A percentile compares a stretch with the other conserved stretches of the same genome.
These are phyloP conservation scores for Rutilus rutilus DNA, from an alignment of 2,113 vertebrate species.

Conservation along the genomic window DNA sequence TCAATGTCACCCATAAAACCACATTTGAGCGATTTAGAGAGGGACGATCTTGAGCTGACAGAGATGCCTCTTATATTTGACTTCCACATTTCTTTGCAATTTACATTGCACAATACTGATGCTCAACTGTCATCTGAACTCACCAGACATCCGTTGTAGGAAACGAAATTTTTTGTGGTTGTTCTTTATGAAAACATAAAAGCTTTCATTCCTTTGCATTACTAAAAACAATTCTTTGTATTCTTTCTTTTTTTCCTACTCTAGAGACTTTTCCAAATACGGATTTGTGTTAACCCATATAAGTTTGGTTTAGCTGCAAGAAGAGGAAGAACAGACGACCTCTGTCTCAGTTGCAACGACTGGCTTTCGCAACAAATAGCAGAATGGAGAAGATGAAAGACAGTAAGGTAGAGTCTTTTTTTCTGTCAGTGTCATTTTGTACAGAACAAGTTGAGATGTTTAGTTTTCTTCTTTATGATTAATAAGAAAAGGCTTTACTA, in stretches of 20 bases:
- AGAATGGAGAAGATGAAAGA: constrained; percentile 73
- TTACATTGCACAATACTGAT: neutral
- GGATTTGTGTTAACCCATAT: neutral
- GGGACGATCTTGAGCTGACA: neutral
- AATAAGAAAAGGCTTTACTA: too few species aligned
- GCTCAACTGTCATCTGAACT: neutral
- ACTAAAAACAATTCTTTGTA: neutral
- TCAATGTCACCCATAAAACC: neutral
- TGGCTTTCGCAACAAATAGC: neutral
- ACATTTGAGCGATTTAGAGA: neutral
- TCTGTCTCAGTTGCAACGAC: neutral
- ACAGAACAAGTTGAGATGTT: neutral
- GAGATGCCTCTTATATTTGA: neutral
- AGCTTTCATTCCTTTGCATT: neutral
- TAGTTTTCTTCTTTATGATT: neutral
- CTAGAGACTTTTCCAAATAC: neutral
- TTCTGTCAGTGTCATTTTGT: neutral
- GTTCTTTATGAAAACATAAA: neutral
- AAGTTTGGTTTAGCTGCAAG: neutral
- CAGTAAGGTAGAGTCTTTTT: constrained; percentile 65
- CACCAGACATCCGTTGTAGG: constrained; percentile 9
- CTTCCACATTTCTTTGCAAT: constrained; percentile 4
- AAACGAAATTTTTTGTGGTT: neutral
- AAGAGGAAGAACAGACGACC: constrained; percentile 9
- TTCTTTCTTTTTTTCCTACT: neutral